Conservation (phyloP, 2,113 vertebrate species). For the Struthio camelus region DNA sequence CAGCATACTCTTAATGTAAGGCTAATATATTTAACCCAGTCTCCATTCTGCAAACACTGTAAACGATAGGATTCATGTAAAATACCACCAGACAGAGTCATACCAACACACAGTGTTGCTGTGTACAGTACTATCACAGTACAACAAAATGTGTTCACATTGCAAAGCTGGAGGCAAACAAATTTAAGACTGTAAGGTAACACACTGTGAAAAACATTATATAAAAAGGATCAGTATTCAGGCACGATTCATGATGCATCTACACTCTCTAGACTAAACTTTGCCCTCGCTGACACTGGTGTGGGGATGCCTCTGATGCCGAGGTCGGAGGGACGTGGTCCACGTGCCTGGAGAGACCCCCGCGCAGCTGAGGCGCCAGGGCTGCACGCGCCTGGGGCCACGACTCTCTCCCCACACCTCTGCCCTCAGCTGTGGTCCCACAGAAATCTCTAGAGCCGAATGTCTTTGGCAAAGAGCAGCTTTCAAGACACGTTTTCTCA, state of each 20-base stretch:
- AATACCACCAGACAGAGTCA: neutral
- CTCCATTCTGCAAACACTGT: neutral
- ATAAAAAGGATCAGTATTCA: neutral
- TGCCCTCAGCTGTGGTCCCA: neutral
- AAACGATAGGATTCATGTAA: neutral
- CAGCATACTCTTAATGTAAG: neutral
- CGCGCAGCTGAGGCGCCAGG: no score
- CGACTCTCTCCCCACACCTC: neutral
- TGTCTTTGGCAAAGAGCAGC: neutral
- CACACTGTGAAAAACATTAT: constrained; percentile 18
- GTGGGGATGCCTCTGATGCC: neutral
- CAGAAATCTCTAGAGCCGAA: neutral
- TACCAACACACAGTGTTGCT: neutral
- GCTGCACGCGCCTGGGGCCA: neutral
- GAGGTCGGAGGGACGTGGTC: no score
- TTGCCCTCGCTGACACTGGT: neutral
- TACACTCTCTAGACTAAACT: no score
- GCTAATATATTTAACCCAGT: neutral
- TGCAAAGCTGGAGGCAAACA: constrained; percentile 6
- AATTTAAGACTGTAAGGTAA: constrained; percentile 12
- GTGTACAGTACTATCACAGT: neutral
- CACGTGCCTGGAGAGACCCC: no score
- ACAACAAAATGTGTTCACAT: neutral
- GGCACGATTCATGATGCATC: neutral
- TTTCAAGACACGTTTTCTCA: neutral